phyloP scores from a whole-genome alignment of 92 coral and sea anemone genomes.

The Plumapathes pennacea region DNA sequence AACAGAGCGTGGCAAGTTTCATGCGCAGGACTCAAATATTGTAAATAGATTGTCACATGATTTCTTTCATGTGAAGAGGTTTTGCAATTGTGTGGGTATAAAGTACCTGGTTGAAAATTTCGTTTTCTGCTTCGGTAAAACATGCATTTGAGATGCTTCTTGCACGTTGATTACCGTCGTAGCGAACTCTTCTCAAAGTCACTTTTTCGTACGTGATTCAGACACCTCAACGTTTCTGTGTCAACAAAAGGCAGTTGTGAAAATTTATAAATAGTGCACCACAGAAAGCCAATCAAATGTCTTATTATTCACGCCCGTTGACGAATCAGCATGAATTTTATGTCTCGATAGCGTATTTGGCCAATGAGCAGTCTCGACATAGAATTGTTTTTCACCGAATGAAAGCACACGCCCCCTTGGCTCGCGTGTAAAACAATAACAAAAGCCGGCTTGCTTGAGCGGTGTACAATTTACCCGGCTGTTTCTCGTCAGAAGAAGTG shows the following conservation, averaged over 20 bases:
- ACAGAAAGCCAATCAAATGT: constrained; percentile 52
- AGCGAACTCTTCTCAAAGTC: no score
- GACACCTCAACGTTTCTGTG: not conserved
- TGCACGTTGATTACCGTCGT: no score
- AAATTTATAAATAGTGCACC: constrained; percentile 43
- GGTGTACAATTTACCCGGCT: constrained; percentile 2
- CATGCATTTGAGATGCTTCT: no score
- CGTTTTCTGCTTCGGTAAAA: no score
- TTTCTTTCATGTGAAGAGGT: not conserved
- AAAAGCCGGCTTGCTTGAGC: constrained; percentile 41
- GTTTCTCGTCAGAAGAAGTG: no score
- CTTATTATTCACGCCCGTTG: not conserved
- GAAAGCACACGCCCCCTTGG: constrained; percentile 74
- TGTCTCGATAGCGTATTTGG: not conserved
- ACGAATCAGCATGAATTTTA: constrained; percentile 4
- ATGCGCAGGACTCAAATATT: no score
- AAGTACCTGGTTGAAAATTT: no score
- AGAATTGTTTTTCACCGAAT: not conserved
- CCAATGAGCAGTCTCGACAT: constrained; percentile 11
- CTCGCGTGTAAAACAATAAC: constrained; percentile 80
- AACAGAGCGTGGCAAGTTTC: no score
- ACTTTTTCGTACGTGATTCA: constrained; percentile 16
- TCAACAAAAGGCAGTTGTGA: constrained; percentile 34
- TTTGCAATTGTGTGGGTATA: not conserved
- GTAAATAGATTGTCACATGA: no score